Percentiles rank a stretch among this genome's conserved stretches.
Evolutionary conservation across 1,140 invertebrate genomes (phyloP).

Genomic region (Dreissena rostriformis): DNA sequence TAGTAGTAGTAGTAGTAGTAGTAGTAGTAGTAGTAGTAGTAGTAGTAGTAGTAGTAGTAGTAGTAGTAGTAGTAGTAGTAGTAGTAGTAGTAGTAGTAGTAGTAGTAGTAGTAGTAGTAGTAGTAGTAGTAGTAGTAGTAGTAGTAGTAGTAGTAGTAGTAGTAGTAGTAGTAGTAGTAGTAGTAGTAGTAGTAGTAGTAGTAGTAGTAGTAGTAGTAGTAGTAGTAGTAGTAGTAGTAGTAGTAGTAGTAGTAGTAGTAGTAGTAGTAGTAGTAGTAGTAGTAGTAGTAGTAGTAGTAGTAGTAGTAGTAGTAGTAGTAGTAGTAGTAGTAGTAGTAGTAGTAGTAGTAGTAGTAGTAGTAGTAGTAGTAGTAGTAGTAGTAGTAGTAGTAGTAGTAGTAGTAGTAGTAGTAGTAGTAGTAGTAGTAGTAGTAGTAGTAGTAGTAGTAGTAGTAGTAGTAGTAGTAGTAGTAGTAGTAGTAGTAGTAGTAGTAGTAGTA

Average conservation of each 20-base stretch:
- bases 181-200: slow-evolving; percentile 6
- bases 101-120: slow-evolving; percentile 6
- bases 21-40: slow-evolving; percentile 6
- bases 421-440: slow-evolving; percentile 6
- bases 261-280: slow-evolving; percentile 3
- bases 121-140: not conserved
- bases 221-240: slow-evolving; percentile 6
- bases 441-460: not conserved
- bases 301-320: slow-evolving; percentile 6
- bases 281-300: slow-evolving; percentile 2
- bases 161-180: slow-evolving; percentile 6
- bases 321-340: slow-evolving; percentile 6
- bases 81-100: not conserved
- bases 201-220: slow-evolving; percentile 6
- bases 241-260: slow-evolving; percentile 2
- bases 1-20: not conserved
- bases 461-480: slow-evolving; percentile 1
- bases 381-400: not conserved
- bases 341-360: slow-evolving; percentile 6
- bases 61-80: not conserved
- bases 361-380: slow-evolving; percentile 3
- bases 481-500: slow-evolving; percentile 6
- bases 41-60: slow-evolving; percentile 6
- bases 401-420: slow-evolving; percentile 6
- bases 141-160: slow-evolving; percentile 6